Base-by-base conservation (phyloP, 2,888 invertebrate genomes). In the Ypsolopha sequella region DNA sequence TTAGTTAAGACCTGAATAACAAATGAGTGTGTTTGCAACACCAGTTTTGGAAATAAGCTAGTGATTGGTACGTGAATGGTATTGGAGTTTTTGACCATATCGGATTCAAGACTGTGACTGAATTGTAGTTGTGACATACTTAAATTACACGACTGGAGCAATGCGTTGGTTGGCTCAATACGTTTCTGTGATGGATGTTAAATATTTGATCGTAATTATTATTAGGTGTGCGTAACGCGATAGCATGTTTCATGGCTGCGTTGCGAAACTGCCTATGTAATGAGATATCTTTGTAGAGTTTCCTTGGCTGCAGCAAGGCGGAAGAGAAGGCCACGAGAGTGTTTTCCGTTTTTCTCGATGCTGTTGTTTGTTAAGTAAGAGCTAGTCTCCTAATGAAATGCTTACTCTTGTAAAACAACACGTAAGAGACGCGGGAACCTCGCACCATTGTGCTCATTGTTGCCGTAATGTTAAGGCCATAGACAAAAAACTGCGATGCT, bases 391-490 rank as follows among this genome's bases (percentile, higher is more conserved):
- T 67, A 64, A 71, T 73, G 62, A 68, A 75, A 67, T 68, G 69
- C 64, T 61, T 66, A 67, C 69, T 76, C 73, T 81, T 81, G 78
- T 80, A 75, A 81, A 82, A 84, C 67, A 70, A 70, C 65, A 68
- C 70, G 75, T 80, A 82, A 84, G 74, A 77, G 73, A 69, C 77
- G 80, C 82, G 84, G 76, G 81, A 84, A 82, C 66, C 60, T 54
- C 51, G 54, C 64, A 59, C 72, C 60, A 77, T 80, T 79, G 81
- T 80, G 60, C 64, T 69, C 66, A 81, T 82, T 82, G 81, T 81
- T 74, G 61, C 66, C 68, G 66, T 79, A 78, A 80, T 80, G 80
- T 78, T 80, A 80, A 80, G 82, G 80, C 75, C 80, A 70, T 63
- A 63, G 55, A 65, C 60, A 69, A 77, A 75, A 24, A 75, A 75